Evolutionary conservation across 2,113 vertebrate species (phyloP).

Genomic region (Phalacrocorax carbo): DNA sequence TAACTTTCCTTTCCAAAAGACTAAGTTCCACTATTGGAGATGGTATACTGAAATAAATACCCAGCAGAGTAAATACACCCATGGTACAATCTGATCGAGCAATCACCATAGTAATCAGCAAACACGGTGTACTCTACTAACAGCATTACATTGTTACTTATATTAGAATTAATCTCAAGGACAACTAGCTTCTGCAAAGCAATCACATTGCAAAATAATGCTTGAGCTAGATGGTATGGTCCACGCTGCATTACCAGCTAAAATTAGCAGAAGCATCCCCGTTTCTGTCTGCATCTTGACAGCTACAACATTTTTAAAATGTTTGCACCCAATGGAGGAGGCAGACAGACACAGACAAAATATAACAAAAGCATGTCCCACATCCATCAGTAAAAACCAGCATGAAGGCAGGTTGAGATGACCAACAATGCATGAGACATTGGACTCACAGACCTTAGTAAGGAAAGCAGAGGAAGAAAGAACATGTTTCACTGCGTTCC

Average conservation of each 20-base stretch:
- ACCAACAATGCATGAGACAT: background rate
- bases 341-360: background rate
- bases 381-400: background rate
- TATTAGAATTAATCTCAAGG: background rate
- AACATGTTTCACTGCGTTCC: background rate
- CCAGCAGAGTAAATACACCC: background rate
- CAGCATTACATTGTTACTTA: background rate
- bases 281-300: background rate
- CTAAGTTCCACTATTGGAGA: background rate
- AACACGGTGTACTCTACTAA: background rate
- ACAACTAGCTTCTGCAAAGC: background rate
- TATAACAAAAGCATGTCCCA: background rate
- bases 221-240: background rate
- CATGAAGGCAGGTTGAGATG: background rate
- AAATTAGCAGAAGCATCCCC: background rate
- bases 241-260: background rate
- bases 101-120: background rate
- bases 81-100: background rate
- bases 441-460: background rate
- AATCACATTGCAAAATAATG: background rate
- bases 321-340: background rate
- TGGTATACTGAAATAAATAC: background rate
- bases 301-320: background rate
- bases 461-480: background rate
- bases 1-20: background rate